Evolutionary conservation across 2,888 invertebrate species (phyloP).

Genomic region (Phlogophora meticulosa): DNA sequence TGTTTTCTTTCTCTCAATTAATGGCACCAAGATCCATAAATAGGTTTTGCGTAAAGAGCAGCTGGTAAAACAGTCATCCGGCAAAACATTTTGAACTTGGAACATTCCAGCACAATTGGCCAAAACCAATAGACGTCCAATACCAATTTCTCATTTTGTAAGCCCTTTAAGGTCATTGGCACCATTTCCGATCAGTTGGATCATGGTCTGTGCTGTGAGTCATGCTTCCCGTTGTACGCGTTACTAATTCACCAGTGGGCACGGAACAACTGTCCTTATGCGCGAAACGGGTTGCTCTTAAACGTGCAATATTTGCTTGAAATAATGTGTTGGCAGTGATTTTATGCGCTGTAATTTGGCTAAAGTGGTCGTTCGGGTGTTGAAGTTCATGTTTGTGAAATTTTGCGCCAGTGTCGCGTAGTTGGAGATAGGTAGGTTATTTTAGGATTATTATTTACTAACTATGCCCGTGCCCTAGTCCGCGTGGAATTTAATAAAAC

Average conservation of each 20-base stretch:
- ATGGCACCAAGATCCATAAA: background rate
- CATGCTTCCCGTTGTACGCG: constrained; percentile 58
- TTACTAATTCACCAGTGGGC: constrained; percentile 58
- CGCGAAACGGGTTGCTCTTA: constrained; percentile 36
- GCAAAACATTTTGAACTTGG: constrained; percentile 10
- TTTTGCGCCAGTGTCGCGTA: background rate
- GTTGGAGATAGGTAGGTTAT: background rate
- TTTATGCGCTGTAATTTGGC: constrained; percentile 23
- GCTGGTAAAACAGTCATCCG: background rate
- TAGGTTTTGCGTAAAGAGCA: background rate
- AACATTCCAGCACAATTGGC: constrained; percentile 5
- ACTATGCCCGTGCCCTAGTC: too few relatives aligned
- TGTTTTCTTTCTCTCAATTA: too few relatives aligned
- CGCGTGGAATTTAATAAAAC: too few relatives aligned
- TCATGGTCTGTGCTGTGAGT: constrained; percentile 51
- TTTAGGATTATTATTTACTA: background rate
- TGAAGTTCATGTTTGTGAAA: background rate
- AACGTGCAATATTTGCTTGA: constrained; percentile 37
- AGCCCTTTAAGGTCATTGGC: constrained; percentile 60
- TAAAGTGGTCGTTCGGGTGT: constrained; percentile 1
- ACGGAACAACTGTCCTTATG: constrained; percentile 41
- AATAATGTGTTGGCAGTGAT: constrained; percentile 18
- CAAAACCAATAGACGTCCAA: constrained; percentile 11
- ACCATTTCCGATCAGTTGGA: constrained; percentile 47
- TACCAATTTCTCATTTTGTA: constrained; percentile 37